Evolutionary conservation across 2,797 vertebrate genomes (phyloP), one percentile per base, ranked within the genome.

Genomic region (Chloroceryle inda): DNA sequence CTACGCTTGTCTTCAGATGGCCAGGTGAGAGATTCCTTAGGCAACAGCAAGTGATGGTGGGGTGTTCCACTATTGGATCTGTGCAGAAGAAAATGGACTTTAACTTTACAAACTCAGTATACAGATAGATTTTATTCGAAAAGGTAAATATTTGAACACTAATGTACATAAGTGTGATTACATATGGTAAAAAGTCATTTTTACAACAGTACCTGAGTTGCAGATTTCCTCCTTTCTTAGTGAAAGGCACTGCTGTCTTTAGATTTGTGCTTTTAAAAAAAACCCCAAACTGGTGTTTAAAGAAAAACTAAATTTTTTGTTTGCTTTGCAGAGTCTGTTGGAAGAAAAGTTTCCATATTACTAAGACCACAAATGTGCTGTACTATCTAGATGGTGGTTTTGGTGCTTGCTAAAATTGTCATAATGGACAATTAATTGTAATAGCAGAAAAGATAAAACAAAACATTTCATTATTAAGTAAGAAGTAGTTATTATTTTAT

Each of bases 371-470:
- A 64, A 78, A 95, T 68, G 61, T 69, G 42, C 23, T 66, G 0
- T 63, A 74, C 63, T 94, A 35, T 96, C 96, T 72, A 93, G 58
- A 42, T 92, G 74, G 50, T 89, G 37, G 74, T 93, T 89, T 56
- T 84, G 79, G 80, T 95, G 94, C 84, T 96, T 94, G 68, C 93
- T 96, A 91, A 94, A 89, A 55, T 58, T 90, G 74, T 96, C 71
- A 53, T 88, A 81, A 89, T 75, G 44, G 89, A 83, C 85, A 96
- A 75, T 38, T 61, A 96, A 75, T 45, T 61, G 52, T 80, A 88
- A 68, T 64, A 91, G 64, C 44, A 85, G 88, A 76, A 80, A 85
- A 89, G 38, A 69, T 22, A 81, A 86, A 33, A 6, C 31, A 61
- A 35, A 53, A n/a, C 22, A 29, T 31, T 55, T 78, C 8, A 35